Conservation (phyloP, 2,888 invertebrate species). For the Ferdinandea cuprea region DNA sequence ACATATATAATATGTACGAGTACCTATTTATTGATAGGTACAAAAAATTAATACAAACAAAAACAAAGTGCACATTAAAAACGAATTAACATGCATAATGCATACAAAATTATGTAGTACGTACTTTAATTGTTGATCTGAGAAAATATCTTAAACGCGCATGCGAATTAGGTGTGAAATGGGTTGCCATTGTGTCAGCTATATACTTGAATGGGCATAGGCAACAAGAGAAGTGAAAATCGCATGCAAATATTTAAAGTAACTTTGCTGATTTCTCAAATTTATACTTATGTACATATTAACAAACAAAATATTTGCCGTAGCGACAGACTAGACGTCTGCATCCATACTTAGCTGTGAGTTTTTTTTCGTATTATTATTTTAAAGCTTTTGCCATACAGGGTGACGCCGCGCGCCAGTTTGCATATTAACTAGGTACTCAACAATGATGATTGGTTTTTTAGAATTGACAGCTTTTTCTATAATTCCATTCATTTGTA, state of each 20-base stretch:
- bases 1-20: too few species aligned
- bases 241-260: slow-evolving; percentile 56
- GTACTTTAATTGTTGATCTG: too few species aligned
- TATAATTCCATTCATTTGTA: too few species aligned
- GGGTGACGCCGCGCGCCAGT: neutral
- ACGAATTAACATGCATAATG: neutral
- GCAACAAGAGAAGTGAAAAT: slow-evolving; percentile 4
- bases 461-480: too few species aligned
- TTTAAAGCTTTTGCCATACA: too few species aligned
- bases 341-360: slow-evolving; percentile 12
- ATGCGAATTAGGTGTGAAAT: slow-evolving; percentile 62
- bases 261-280: slow-evolving; percentile 30
- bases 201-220: slow-evolving; percentile 41
- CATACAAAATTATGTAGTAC: too few species aligned
- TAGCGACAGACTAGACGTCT: neutral
- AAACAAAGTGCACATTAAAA: too few species aligned
- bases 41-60: too few species aligned
- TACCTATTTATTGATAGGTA: too few species aligned
- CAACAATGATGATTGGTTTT: too few species aligned
- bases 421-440: too few species aligned
- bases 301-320: slow-evolving; percentile 40
- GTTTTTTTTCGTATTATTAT: too few species aligned
- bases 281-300: slow-evolving; percentile 17
- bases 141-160: slow-evolving; percentile 55
- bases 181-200: slow-evolving; percentile 58